phyloP scores from a whole-genome alignment of 2,888 invertebrate genomes.

The Cerceris ruficornis region DNA sequence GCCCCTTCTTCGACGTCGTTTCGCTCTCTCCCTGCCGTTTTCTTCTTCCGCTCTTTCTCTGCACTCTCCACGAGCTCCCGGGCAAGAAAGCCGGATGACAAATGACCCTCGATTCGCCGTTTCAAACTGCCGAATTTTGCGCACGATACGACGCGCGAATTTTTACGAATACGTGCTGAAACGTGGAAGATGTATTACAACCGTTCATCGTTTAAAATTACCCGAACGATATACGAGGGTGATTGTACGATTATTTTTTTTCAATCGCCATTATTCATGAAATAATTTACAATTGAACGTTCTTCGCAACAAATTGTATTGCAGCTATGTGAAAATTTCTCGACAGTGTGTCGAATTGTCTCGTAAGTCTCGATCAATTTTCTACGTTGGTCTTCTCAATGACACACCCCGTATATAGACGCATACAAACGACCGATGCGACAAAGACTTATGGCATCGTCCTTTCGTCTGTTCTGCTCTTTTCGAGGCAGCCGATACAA shows the following conservation, averaged over 20 bases:
- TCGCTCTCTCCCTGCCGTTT: conserved; percentile 16
- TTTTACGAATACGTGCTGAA: not conserved
- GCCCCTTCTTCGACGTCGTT: conserved; percentile 27
- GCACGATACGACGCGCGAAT: not conserved
- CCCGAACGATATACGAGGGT: too few relatives aligned
- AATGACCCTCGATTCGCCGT: conserved; percentile 62
- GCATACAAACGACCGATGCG: conserved; percentile 51
- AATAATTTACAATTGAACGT: too few relatives aligned
- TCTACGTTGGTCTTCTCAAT: not conserved
- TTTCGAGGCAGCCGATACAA: conserved; percentile 76
- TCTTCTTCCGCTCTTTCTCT: not conserved
- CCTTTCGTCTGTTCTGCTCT: conserved; percentile 72
- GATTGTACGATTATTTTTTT: too few relatives aligned
- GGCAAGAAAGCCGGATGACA: conserved; percentile 55
- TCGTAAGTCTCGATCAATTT: too few relatives aligned
- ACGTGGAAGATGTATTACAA: not conserved
- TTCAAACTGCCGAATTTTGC: conserved; percentile 2
- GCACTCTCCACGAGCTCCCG: conserved; percentile 19
- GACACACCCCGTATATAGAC: conserved; percentile 32
- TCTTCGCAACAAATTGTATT: too few relatives aligned
- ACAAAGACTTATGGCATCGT: conserved; percentile 73
- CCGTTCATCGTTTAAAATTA: too few relatives aligned
- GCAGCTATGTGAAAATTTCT: too few relatives aligned
- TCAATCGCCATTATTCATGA: too few relatives aligned
- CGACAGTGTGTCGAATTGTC: too few relatives aligned